Evolutionary conservation across 2,113 vertebrate genomes (phyloP), one percentile per base, ranked within the genome.

Genomic region (Ovis canadensis): DNA sequence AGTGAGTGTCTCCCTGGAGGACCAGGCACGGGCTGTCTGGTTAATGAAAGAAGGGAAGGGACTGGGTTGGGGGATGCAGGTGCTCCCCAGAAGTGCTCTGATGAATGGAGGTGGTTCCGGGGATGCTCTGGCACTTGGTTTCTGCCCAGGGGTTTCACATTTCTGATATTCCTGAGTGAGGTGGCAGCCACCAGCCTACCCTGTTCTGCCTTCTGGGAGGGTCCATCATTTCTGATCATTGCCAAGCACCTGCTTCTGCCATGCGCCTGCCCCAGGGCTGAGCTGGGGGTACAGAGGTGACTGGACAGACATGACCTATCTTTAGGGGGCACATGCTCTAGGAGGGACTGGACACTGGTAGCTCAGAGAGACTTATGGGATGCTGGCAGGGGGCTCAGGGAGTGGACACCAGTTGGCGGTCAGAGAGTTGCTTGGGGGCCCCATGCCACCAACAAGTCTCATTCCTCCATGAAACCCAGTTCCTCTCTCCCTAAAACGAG

Each of bases 241-340:
- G 59, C 71, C 2, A 62, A 74, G 40, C 21, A 33, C 25, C 23
- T 11, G 78, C 54, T 50, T 54, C 52, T 40, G 62, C 52, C 1
- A 0, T 2, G 85, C 2, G 19, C 13, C 59, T 6, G 86, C 59
- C n/a, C 0, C 3, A n/a, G 59, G 31, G 67, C 33, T 43, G 62
- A 57, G 78, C 89, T 36, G 7, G 10, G 55, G 45, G 17, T 8
- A 36, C 21, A 36, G 50, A 31, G 21, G 80, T 2, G 40, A 59
- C 1, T 19, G 45, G 23, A 57, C 64, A 84, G 95, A 27, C 14
- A 31, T 0, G 1, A 1, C 45, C 85, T 1, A 0, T 19, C 31
- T 31, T 88, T 15, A 27, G 0, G 0, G 52, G 60, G 33, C 14
- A 43, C 29, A 5, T 0, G 0, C 45, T 59, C 48, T 6, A 9